Percentiles rank a stretch among this genome's conserved stretches.
These are phyloP conservation scores for Adela reaumurella DNA, from an alignment of 2,888 invertebrate genomes.

Conservation along the genomic window DNA sequence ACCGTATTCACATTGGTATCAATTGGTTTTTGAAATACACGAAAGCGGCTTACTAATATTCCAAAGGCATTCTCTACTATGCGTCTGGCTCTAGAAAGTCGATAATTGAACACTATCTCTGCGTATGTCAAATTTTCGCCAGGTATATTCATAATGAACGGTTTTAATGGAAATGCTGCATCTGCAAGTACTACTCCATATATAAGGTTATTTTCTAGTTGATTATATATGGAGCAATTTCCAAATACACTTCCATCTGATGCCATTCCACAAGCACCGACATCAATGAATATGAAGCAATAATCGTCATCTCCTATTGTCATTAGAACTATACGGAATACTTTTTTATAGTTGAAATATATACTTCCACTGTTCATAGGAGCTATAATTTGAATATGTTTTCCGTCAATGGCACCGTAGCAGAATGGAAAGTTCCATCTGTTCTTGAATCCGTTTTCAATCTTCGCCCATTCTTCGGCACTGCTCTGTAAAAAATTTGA, in stretches of 20 bases:
- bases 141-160: too few relatives aligned
- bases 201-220: too few relatives aligned
- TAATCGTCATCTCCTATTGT: conserved; percentile 1
- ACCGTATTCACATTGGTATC: too few relatives aligned
- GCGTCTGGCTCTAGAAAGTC: too few relatives aligned
- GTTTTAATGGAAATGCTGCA: too few relatives aligned
- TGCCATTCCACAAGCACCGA: conserved; percentile 1
- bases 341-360: conserved; percentile 1
- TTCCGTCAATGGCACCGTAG: conserved; percentile 1
- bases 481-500: neutral
- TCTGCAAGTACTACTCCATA: too few relatives aligned
- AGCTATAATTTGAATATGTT: neutral
- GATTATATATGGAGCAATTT: neutral
- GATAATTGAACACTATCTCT: too few relatives aligned
- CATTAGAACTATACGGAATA: conserved; percentile 1
- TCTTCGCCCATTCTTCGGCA: conserved; percentile 1
- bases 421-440: neutral
- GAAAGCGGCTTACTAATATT: too few relatives aligned
- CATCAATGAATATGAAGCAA: conserved; percentile 1
- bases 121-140: too few relatives aligned
- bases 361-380: conserved; percentile 1
- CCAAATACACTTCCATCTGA: conserved; percentile 2
- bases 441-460: conserved; percentile 1
- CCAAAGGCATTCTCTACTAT: too few relatives aligned
- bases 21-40: too few relatives aligned